phyloP scores from a whole-genome alignment of 2,113 vertebrate genomes.

The Neotoma lepida region DNA sequence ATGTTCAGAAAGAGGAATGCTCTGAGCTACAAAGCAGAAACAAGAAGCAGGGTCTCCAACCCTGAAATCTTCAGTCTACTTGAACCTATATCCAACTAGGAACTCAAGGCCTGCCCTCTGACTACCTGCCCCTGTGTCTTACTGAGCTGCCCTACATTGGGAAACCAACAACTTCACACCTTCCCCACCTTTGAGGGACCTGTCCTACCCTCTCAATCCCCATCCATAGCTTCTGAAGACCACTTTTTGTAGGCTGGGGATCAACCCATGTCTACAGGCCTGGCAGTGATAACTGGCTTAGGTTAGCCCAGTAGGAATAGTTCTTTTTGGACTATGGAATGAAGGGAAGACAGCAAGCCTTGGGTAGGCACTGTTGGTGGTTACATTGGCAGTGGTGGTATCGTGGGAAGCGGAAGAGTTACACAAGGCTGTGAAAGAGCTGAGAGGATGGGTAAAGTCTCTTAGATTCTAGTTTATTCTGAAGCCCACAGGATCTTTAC shows the following conservation, averaged over 20 bases:
- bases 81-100: background rate
- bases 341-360: background rate
- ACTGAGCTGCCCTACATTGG: background rate
- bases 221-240: background rate
- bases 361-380: background rate
- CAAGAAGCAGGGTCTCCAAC: background rate
- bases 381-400: background rate
- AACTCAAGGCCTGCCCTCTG: background rate
- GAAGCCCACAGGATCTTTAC: background rate
- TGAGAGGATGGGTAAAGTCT: background rate
- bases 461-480: background rate
- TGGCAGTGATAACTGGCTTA: background rate
- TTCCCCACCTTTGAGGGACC: background rate
- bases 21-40: conserved; percentile 6
- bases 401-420: background rate
- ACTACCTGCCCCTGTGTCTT: background rate
- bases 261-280: background rate
- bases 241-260: background rate
- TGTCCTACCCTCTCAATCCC: rapidly evolving
- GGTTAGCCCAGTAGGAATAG: background rate
- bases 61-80: background rate
- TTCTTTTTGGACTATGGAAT: background rate
- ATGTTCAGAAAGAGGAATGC: background rate
- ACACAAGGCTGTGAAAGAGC: background rate
- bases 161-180: background rate